phyloP scores from a whole-genome alignment of 2,888 invertebrate species.

The Rotaria macrura region DNA sequence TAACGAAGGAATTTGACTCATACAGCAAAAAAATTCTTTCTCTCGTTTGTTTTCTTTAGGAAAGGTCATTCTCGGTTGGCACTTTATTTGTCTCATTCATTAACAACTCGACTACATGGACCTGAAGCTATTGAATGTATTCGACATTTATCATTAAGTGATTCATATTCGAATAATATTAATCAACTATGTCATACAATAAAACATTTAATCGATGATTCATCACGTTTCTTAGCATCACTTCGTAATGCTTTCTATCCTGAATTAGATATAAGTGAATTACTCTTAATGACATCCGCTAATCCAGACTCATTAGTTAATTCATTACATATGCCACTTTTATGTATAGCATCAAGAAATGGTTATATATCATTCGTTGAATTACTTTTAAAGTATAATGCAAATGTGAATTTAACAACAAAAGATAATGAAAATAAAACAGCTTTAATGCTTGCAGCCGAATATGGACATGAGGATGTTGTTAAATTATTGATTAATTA shows the following conservation, averaged over 20 bases:
- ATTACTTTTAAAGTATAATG: constrained; percentile 75
- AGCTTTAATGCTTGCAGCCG: constrained; percentile 72
- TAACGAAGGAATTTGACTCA: too few relatives aligned
- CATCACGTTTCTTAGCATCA: constrained; percentile 2
- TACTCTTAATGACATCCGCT: constrained; percentile 12
- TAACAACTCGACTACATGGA: neutral
- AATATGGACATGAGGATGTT: constrained; percentile 72
- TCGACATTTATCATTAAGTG: constrained; percentile 5
- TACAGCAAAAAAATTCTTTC: too few relatives aligned
- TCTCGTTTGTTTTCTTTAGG: too few relatives aligned
- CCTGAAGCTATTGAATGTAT: constrained; percentile 2
- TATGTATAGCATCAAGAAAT: constrained; percentile 79
- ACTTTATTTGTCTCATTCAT: neutral
- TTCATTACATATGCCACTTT: constrained; percentile 57
- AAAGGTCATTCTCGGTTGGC: constrained; percentile 13
- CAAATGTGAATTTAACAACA: constrained; percentile 72
- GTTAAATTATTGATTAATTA: constrained; percentile 56
- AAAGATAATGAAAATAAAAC: constrained; percentile 67
- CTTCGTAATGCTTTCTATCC: constrained; percentile 4
- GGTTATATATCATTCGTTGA: constrained; percentile 85
- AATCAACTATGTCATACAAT: neutral
- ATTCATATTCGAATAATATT: neutral
- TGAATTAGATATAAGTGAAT: constrained; percentile 6
- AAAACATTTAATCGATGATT: neutral
- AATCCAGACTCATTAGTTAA: constrained; percentile 6